These are phyloP conservation scores for Galeopterus variegatus DNA, from an alignment of 2,113 vertebrate genomes.

Conservation along the genomic window DNA sequence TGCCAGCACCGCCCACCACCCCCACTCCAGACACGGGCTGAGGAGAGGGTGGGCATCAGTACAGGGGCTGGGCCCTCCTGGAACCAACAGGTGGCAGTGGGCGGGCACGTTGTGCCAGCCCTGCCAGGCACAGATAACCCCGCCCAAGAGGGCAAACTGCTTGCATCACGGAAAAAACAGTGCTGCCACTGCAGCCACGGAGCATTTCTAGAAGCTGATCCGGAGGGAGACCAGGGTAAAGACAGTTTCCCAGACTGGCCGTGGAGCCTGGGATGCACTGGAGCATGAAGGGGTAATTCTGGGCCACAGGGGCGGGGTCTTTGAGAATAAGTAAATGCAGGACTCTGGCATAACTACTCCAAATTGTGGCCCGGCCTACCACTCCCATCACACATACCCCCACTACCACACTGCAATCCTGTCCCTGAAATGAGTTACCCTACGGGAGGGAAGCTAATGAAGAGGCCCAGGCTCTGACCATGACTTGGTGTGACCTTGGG, in stretches of 20 bases:
- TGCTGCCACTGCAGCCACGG: slow-evolving; percentile 60
- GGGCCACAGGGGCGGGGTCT: slow-evolving; percentile 82
- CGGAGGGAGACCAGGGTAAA: slow-evolving; percentile 89
- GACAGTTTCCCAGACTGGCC: slow-evolving; percentile 88
- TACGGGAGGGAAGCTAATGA: neutral
- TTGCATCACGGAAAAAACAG: slow-evolving; percentile 91
- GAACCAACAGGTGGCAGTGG: slow-evolving; percentile 68
- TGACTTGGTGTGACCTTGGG: slow-evolving; percentile 20
- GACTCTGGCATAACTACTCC: slow-evolving; percentile 74
- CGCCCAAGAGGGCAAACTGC: slow-evolving; percentile 88
- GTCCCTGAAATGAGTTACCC: neutral
- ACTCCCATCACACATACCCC: neutral
- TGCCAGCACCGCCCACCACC: neutral
- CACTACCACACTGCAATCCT: neutral
- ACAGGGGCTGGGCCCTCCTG: neutral
- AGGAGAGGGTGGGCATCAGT: neutral
- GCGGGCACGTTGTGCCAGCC: neutral
- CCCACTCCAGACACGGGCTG: neutral
- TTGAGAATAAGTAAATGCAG: slow-evolving; percentile 80
- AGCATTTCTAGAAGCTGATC: slow-evolving; percentile 86
- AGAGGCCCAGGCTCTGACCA: neutral
- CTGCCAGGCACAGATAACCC: slow-evolving; percentile 82
- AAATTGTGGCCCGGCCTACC: slow-evolving; percentile 38
- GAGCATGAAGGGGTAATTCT: slow-evolving; percentile 88
- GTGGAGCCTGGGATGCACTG: slow-evolving; percentile 78